Evolutionary conservation across 2,888 invertebrate genomes (phyloP), one percentile per base, ranked within the genome.

Genomic region (Meandrusa payeni): DNA sequence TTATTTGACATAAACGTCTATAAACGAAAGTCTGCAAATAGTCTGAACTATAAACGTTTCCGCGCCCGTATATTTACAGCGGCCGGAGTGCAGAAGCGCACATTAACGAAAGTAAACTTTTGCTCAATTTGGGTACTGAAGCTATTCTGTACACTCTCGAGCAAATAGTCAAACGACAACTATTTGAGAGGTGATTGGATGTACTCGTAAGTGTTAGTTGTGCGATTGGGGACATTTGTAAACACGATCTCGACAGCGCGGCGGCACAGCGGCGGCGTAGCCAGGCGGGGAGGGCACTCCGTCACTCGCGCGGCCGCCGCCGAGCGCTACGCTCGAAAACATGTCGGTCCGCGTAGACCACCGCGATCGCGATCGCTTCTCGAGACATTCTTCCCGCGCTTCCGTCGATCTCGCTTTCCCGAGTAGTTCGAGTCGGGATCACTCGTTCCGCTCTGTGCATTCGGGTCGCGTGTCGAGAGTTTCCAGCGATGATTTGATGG

Each of bases 341-440:
- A 86, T 86, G 87, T 86, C 87, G 66, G 85, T 85, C 65, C 86
- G 87, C 61, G 80, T 73, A 62, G 83, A 85, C 51, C 80, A 77
- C 38, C 82, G 85, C 55, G 86, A 85, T 56, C 82, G 86, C 51
- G 86, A 87, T 55, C 76, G 85, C 57, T 87, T 87, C 58, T 81
- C 87, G 59, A 69, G 87, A 59, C 85, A 87, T 55, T 86, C 87
- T 66, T 86, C 87, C 59, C 86, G 86, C 70, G 86, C 83, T 64
- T 87, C 87, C 31, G 87, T 85, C 32, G 87, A 87, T 55, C 66
- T 78, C 29, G 80, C 85, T 17, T 85, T 74, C 46, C 82, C 85
- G 32, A 78, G 83, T 50, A 69, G 76, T 15, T 76, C 87, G 17
- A 72, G 73, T 50, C 75, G 87, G 29, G 86, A 86, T 33, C 86